These are phyloP conservation scores for Loriculus beryllinus DNA, from an alignment of 2,797 vertebrate species.

Conservation along the genomic window DNA sequence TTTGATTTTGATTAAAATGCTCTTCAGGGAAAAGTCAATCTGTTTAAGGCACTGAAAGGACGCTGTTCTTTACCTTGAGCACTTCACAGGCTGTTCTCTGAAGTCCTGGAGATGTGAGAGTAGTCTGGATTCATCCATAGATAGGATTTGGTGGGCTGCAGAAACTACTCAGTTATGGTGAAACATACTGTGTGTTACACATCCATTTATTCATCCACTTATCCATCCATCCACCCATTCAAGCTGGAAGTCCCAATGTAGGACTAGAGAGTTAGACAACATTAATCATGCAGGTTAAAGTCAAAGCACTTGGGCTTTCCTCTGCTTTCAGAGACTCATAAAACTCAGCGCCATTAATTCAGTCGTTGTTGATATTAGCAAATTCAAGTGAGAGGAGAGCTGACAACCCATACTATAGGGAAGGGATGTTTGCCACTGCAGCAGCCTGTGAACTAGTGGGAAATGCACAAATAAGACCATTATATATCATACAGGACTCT, in stretches of 20 bases:
- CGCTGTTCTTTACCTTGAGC: background rate
- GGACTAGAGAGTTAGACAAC: background rate
- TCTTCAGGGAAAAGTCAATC: background rate
- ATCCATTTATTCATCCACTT: background rate
- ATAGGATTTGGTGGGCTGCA: background rate
- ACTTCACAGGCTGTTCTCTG: background rate
- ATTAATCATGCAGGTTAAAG: background rate
- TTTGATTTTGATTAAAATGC: conserved; percentile 49
- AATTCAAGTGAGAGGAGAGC: background rate
- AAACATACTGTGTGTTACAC: background rate
- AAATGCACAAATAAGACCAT: background rate
- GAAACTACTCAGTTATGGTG: background rate
- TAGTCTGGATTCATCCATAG: background rate
- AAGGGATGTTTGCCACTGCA: background rate
- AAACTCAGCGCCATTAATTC: background rate
- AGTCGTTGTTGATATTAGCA: background rate
- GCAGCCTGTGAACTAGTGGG: background rate
- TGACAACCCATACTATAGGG: background rate
- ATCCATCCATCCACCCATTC: background rate
- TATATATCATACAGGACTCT: background rate
- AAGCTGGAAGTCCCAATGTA: background rate
- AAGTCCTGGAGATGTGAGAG: background rate
- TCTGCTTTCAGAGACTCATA: background rate
- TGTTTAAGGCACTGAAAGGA: background rate
- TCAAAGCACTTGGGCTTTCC: background rate